phyloP scores from a whole-genome alignment of 1,140 invertebrate genomes.

The Drosophila biarmipes region DNA sequence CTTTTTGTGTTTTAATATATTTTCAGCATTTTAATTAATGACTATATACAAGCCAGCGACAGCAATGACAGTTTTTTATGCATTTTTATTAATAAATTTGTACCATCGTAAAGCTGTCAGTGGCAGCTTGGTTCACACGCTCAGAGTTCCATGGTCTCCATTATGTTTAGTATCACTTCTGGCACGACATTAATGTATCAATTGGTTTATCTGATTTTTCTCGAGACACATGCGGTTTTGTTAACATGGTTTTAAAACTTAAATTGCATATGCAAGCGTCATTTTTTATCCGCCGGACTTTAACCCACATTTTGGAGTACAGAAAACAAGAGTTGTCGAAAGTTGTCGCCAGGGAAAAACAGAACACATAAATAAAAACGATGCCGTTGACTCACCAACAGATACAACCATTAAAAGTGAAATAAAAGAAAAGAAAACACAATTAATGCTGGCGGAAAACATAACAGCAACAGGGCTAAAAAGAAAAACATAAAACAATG shows the following conservation, averaged over 20 bases:
- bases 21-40: conserved; percentile 42
- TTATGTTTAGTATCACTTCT: conserved; percentile 15
- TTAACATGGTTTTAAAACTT: conserved; percentile 31
- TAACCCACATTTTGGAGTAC: conserved; percentile 30
- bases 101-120: conserved; percentile 51
- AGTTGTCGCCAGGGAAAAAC: conserved; percentile 1
- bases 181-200: conserved; percentile 34
- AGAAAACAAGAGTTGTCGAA: conserved; percentile 38
- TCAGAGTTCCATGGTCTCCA: conserved; percentile 17
- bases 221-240: conserved; percentile 10
- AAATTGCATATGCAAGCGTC: conserved; percentile 28
- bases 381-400: conserved; percentile 28
- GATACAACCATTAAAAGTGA: conserved; percentile 21
- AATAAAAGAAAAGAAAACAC: conserved; percentile 48
- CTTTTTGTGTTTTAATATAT: conserved; percentile 22
- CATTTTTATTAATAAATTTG: conserved; percentile 49
- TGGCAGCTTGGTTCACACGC: conserved; percentile 55
- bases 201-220: conserved; percentile 37
- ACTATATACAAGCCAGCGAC: conserved; percentile 16
- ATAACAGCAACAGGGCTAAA: conserved; percentile 14
- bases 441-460: conserved; percentile 38
- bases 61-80: conserved; percentile 45
- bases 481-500: conserved; percentile 20
- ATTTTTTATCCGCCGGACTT: conserved; percentile 19
- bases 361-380: conserved; percentile 5